Evolutionary conservation across 2,113 vertebrate genomes (phyloP), one percentile per base, ranked within the genome.

Genomic region (Osmerus mordax): DNA sequence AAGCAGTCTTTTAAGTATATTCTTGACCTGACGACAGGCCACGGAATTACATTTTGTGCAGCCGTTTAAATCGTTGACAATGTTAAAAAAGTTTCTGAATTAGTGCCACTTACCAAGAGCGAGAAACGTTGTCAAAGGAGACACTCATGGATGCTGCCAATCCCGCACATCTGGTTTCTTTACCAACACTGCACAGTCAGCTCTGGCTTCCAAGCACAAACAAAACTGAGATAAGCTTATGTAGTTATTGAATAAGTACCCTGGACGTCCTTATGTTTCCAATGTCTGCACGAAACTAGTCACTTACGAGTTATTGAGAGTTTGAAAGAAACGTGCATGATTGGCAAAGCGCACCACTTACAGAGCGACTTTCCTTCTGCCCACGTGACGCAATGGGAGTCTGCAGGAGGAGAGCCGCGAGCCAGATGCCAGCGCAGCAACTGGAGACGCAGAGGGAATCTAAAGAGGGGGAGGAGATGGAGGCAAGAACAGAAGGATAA

Each of bases 391-490:
- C 56, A 58, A 6, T n/a, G 28, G 36, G 65, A 71, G 74, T n/a
- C 32, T 19, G 59, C n/a, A 29, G 3, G 59, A 75, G 53, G 51
- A 51, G 41, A 47, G 16, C 41, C 41, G 54, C 14, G 67, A 68
- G 70, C 84, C 91, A 91, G 85, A 90, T 86, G 89, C 88, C 90
- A 92, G 79, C 90, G 70, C 82, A 87, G 87, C 89, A 91, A 67
- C 70, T 51, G 25, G 29, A 60, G 68, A 58, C 36, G 53, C 4
- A 32, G 14, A 36, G 25, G 15, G 7, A 36, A 52, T n/a, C 29
- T 54, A 52, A 21, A 29, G 32, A 13, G n/a, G 60, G 58, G 67
- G 53, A 66, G 2, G 51, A 58, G 14, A 64, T 61, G 36, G 13
- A 51, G 9, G 19, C 11, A 15, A 51, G 36, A 13, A 59, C 41